phyloP scores from a whole-genome alignment of 2,113 vertebrate genomes.

The Hypomesus transpacificus region DNA sequence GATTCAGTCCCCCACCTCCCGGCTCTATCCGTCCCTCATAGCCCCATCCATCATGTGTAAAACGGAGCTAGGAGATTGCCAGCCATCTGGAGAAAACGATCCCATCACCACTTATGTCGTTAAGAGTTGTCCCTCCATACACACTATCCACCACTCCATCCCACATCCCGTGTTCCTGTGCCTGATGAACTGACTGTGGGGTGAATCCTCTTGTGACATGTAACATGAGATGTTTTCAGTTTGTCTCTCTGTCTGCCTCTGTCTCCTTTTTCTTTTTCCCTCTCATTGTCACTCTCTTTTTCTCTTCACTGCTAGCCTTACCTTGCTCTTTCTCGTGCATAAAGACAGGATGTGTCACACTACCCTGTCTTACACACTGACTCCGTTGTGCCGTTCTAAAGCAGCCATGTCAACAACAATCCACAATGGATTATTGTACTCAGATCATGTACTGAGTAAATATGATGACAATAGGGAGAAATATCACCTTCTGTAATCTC shows the following conservation, averaged over 20 bases:
- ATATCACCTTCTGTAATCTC: not conserved
- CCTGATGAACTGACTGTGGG: too few relatives aligned
- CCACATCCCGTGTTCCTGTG: not conserved
- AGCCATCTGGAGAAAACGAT: slow-evolving; percentile 51
- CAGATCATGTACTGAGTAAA: not conserved
- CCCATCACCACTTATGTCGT: slow-evolving; percentile 25
- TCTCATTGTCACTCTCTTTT: not conserved
- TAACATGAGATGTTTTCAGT: too few relatives aligned
- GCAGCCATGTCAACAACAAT: not conserved
- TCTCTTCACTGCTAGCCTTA: not conserved
- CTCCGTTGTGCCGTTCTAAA: not conserved
- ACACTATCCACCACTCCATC: not conserved
- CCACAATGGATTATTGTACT: slow-evolving; percentile 34
- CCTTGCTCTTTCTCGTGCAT: not conserved
- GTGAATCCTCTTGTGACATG: too few relatives aligned
- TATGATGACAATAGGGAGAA: not conserved
- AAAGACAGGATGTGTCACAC: slow-evolving; percentile 15
- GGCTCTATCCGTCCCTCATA: too few relatives aligned
- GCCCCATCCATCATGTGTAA: too few relatives aligned
- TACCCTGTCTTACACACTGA: slow-evolving; percentile 11
- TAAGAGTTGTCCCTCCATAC: slow-evolving; percentile 22
- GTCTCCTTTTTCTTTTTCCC: not conserved
- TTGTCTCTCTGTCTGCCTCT: not conserved
- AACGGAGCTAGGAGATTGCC: slow-evolving; percentile 10
- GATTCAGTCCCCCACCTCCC: too few relatives aligned